Evolutionary conservation across 2,888 invertebrate genomes (phyloP), one percentile per base, ranked within the genome.

Genomic region (Epistrophe eligans): DNA sequence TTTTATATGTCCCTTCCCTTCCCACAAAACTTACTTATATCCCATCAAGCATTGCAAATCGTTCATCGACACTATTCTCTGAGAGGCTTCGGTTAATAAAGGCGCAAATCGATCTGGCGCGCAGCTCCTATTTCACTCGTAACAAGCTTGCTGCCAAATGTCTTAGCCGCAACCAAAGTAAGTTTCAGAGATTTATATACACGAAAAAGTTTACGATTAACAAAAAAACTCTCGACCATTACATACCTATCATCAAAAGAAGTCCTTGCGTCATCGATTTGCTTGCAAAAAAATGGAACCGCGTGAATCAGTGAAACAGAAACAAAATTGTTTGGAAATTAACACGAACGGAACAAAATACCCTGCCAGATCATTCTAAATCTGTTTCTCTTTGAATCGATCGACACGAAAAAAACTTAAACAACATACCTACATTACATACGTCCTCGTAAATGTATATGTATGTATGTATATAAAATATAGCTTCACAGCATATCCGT

Each of bases 341-440:
- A 81, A 85, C 85, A 85, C 85, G 85, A 81, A 82, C 58, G 74
- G 79, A 87, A 82, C 82, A 82, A 79, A 87, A 87, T 82, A 74
- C 66, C 17, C 32, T 57, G 35, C 17, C 35, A 35, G 85, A 87
- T 87, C 64, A 79, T 77, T 45, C 73, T 64, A 87, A 82, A 76
- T 82, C 77, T 52, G 10, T 0, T 32, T 35, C 35, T 50, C 4
- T 72, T 48, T 17, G 24, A 24, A 45, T 80, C 70, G 80, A 80
- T 80, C 79, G 58, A 45, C 45, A 66, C 58, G 28, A 57, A 70
- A 35, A 35, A 35, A 7, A 35, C 32, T 5, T 6, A 35, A 35
- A 35, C 7, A 35, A 35, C 35, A 35, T 35, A 32, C 32, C 32
- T n/a, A n/a, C n/a, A n/a, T n/a, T n/a, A 0, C 35, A 35, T 35